Evolutionary conservation across 2,888 invertebrate genomes (phyloP), one percentile per base, ranked within the genome.

Genomic region (Tethea ocularis): DNA sequence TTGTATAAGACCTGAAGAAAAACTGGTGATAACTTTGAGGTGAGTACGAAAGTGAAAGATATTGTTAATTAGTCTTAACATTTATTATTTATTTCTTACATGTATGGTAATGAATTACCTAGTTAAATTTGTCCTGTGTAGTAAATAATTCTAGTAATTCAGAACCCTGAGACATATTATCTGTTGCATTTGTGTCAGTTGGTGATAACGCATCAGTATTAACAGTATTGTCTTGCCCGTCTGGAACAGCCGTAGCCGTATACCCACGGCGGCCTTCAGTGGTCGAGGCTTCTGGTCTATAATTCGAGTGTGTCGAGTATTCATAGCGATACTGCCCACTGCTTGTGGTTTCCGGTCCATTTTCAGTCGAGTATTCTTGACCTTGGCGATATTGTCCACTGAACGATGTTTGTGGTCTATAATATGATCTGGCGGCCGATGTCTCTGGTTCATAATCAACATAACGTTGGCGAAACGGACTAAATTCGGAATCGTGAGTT

Each of bases 81-180:
- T 70, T 66, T 69, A 67, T 66, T 63, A 64, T 61, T 66, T 67
- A 64, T 68, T 68, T 67, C 60, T 68, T 65, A 62, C 63, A 64
- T 67, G 53, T 68, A 64, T 66, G 60, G 63, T 66, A 68, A 69
- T 64, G 58, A 63, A 63, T 66, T 63, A 61, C 58, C 61, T 58
- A 62, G 63, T 56, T 58, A 56, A 58, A 58, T 8, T 51, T 57
- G 57, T 26, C 53, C 53, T 53, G 60, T 63, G 60, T 58, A 58
- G 61, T 61, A 74, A 71, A 74, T 68, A 71, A 57, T 67, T 74
- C 66, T 72, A 72, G 63, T 68, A 69, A 68, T 67, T 72, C 69
- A 69, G 70, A 72, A 71, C 61, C 64, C 66, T 71, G 71, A 69
- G 67, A 72, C 66, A 67, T n/a, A 72, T n/a, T n/a, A n/a, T 73